Evolutionary conservation across 2,888 invertebrate species (phyloP), one percentile per base, ranked within the genome.

Genomic region (Drosophila robusta): DNA sequence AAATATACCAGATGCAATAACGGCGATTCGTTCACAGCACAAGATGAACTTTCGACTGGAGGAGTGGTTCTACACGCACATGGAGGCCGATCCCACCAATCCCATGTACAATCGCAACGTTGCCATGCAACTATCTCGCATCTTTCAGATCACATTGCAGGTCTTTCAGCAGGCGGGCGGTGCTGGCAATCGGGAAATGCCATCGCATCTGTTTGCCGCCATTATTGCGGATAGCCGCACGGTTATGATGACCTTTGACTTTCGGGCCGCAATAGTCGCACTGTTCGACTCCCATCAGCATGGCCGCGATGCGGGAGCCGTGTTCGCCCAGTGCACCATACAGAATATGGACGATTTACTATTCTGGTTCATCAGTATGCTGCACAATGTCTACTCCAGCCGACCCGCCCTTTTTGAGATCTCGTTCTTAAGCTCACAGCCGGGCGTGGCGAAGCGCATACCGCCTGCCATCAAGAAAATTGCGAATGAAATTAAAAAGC

Each of bases 1-100:
- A 36, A 93, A 93, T 55, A 93, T 94, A 69, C 94, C 94, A 1
- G 94, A 94, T 84, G 94, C 93, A 0, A 91, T 94, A 54, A 89
- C 90, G 56, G 93, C 91, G 51, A 92, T 93, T 9, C 91, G 91
- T 46, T 79, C 85, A 14, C 90, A 91, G 63, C 87, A 90, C 9
- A 81, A 80, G 47, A 75, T 87, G 26, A 68, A 78, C 63, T 91
- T 90, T 60, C 80, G 83, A 42, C 78, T 91, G 58, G 81, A 87
- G 66, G 91, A 91, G 70, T 90, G 90, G 90, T 91, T 90, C 75
- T 91, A 88, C 61, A 90, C 90, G 16, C 91, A 91, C 52, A 77
- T 90, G 84, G 84, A 89, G 55, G 90, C 87, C 29, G 89, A 90
- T 75, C 79, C 90, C 4, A 70, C 47, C 1, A 82, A 78, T 56